Evolutionary conservation across 92 coral and sea anemone genomes (phyloP), one percentile per base, ranked within the genome.

Genomic region (Zoanthus sociatus): DNA sequence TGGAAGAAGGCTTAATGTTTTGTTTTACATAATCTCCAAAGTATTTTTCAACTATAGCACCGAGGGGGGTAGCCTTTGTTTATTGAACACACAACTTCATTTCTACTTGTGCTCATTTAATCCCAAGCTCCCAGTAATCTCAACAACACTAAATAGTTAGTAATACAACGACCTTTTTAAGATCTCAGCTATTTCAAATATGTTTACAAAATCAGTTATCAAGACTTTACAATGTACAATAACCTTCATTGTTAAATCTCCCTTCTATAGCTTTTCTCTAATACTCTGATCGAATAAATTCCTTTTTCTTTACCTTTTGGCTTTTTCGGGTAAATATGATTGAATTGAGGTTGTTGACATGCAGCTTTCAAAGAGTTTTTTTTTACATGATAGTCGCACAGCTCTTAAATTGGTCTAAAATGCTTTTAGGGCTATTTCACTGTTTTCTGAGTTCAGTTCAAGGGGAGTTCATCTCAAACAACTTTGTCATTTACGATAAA

Each of bases 391-490:
- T 73, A 18, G 8, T 21, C 2, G 82, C 69, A 17, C 50, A 9
- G 85, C 85, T 81, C 61, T 55, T 44, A 63, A 45, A 61, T 32
- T 48, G 37, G 17, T 20, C 73, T 42, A 33, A 32, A n/a, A 50
- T 8, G 48, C 10, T 42, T 44, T 45, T 30, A 61, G n/a, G 58
- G 51, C 2, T 51, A 50, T 77, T 74, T 42, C 76, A 81, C 50
- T 60, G 12, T n/a, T 66, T 44, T 32, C 56, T 14, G 55, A 42
- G 14, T 81, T 66, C 42, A 32, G 47, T 44, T 79, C 42, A 63
- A 79, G 84, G 45, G 53, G 7, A 81, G 60, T n/a, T 42, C 33
- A 9, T 66, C 20, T 81, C 85, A 81, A 81, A 46, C 85, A 81
- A 81, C 85, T 7, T 64, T 12, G 45, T 60, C 46, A 66, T 45